Evolutionary conservation across 2,113 vertebrate species (phyloP), one percentile per base, ranked within the genome.

Genomic region (Tachycineta bicolor): DNA sequence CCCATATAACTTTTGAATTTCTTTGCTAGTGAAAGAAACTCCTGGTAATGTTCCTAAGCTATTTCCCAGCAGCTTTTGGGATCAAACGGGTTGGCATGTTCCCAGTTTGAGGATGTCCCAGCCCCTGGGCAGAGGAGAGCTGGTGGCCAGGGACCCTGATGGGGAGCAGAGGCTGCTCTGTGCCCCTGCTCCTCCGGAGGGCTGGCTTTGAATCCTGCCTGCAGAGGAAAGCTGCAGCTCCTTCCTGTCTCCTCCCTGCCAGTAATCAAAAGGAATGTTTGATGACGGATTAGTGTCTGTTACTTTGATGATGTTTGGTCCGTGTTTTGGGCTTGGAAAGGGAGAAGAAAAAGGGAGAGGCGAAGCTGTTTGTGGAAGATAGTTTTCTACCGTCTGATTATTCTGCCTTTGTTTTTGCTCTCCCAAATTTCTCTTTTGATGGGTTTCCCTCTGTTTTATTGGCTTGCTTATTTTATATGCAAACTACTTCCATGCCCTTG

Each of bases 381-480:
- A 6, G 16, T 88, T 75, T 59, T 39, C 15, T 9, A 10, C 56
- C 0, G 0, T 53, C 16, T 87, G 44, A 85, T 67, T 3, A 5
- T 7, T 17, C 22, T 70, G 41, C 6, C 6, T 76, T 47, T 47
- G 9, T 60, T 25, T 33, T 17, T 4, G 2, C 10, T 9, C 21
- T 4, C 6, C 20, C 44, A 31, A 10, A 41, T 67, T 82, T 18
- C 23, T 50, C 52, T 71, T 71, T 82, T 79, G 9, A 2, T 49
- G 53, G 68, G 29, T 41, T 94, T 90, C 11, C 58, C 64, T 64
- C 73, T 90, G n/a, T 59, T 88, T 92, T 75, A 49, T 85, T 92
- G 79, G 33, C 37, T 71, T 80, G 31, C 76, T 92, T 88, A 47
- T 75, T 90, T 92, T 85, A 37, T 60, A 84, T 46, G 44, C 86